Percentiles rank a stretch among this genome's conserved stretches.
phyloP scores from a whole-genome alignment of 2,888 invertebrate genomes.

The Helicoverpa assulta region DNA sequence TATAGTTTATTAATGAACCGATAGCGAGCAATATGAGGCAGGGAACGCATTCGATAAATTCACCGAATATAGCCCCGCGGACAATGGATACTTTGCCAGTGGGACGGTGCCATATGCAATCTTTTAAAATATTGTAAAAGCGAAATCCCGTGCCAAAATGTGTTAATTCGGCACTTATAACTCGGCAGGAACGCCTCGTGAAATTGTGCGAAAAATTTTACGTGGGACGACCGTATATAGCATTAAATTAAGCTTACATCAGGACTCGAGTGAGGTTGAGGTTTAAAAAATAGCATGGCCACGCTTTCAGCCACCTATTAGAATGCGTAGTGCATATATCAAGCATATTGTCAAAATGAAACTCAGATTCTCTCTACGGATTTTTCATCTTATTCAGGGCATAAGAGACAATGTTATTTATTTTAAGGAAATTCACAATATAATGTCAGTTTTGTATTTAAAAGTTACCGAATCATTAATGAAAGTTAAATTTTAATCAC shows the following conservation, averaged over 20 bases:
- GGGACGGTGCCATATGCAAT: conserved; percentile 73
- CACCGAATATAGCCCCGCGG: conserved; percentile 74
- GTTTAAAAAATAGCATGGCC: conserved; percentile 67
- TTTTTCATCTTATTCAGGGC: conserved; percentile 6
- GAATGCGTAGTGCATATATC: conserved; percentile 55
- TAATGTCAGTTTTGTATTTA: background rate
- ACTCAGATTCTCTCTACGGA: conserved; percentile 28
- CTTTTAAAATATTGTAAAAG: conserved; percentile 80
- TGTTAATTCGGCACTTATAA: conserved; percentile 80
- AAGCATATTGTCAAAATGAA: conserved; percentile 48
- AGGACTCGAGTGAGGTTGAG: conserved; percentile 62
- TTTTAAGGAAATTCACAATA: background rate
- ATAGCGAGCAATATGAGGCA: conserved; percentile 79
- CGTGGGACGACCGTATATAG: conserved; percentile 70
- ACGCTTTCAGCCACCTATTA: conserved; percentile 62
- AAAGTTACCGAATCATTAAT: background rate
- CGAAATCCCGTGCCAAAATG: conserved; percentile 80
- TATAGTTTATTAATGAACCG: conserved; percentile 85
- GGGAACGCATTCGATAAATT: conserved; percentile 80
- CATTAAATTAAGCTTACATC: conserved; percentile 78
- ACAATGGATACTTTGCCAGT: conserved; percentile 77
- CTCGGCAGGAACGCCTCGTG: conserved; percentile 69
- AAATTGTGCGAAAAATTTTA: conserved; percentile 76
- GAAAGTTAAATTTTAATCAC: background rate
- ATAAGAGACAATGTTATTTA: background rate